These are phyloP conservation scores for Oscheius sp. DNA, from an alignment of 1,140 invertebrate species.

Conservation along the genomic window DNA sequence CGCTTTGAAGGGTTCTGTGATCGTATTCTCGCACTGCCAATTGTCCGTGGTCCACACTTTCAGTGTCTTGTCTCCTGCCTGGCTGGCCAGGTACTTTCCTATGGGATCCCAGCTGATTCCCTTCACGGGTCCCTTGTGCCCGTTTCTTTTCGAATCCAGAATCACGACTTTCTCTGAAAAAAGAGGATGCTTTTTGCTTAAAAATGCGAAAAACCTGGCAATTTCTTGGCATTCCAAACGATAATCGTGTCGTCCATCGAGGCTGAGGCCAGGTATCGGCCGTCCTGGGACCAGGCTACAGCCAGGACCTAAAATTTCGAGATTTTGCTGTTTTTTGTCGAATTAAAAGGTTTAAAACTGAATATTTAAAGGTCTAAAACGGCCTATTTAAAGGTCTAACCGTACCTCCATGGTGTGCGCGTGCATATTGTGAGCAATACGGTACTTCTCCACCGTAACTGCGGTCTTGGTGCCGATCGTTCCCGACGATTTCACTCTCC, in stretches of 20 bases:
- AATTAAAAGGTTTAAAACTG: background rate
- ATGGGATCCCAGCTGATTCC: conserved; percentile 98
- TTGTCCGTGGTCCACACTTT: conserved; percentile 89
- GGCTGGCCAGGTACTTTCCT: conserved; percentile 87
- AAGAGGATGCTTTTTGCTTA: background rate
- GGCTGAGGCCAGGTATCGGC: conserved; percentile 85
- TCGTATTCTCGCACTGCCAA: conserved; percentile 80
- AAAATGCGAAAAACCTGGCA: conserved; percentile 67
- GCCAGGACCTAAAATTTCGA: conserved; percentile 84
- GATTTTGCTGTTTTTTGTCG: background rate
- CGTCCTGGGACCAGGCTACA: conserved; percentile 88
- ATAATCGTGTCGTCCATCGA: conserved; percentile 94
- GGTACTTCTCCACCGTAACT: conserved; percentile 30
- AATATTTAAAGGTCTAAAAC: background rate
- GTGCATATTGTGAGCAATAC: conserved; percentile 1
- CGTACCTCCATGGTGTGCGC: conserved; percentile 28
- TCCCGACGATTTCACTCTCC: conserved; percentile 20
- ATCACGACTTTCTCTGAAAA: conserved; percentile 63
- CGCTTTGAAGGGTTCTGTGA: conserved; percentile 87
- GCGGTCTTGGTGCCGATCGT: conserved; percentile 7
- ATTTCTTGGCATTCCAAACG: conserved; percentile 88
- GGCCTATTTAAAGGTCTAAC: background rate
- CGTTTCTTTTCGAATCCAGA: conserved; percentile 68
- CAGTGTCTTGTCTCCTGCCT: conserved; percentile 88
- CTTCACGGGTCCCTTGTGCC: conserved; percentile 71